Conservation (phyloP, 2,113 vertebrate genomes). For the Pachycephala philippinensis region DNA sequence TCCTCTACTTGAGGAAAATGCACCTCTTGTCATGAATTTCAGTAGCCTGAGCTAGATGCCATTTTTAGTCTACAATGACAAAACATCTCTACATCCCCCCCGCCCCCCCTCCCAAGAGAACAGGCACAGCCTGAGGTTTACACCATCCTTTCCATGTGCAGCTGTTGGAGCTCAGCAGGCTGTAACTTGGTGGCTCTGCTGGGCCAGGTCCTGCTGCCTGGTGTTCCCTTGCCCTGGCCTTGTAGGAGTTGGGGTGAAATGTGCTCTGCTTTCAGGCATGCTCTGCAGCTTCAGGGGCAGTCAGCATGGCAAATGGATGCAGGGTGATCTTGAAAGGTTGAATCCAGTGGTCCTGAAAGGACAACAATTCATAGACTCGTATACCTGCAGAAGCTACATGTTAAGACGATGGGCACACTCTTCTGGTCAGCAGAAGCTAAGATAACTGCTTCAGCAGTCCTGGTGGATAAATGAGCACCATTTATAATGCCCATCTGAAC, state of each 20-base stretch:
- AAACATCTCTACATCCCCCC: neutral
- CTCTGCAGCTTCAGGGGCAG: conserved; percentile 77
- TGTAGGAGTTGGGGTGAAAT: neutral
- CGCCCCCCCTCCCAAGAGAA: neutral
- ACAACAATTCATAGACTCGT: neutral
- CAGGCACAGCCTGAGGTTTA: neutral
- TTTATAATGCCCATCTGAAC: neutral
- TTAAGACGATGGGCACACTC: neutral
- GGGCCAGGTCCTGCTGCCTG: neutral
- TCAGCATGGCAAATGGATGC: conserved; percentile 85
- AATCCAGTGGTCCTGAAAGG: conserved; percentile 43
- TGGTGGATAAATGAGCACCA: neutral
- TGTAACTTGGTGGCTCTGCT: neutral
- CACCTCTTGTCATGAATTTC: neutral
- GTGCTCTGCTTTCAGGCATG: conserved; percentile 73
- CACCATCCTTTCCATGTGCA: neutral
- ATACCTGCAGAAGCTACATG: neutral
- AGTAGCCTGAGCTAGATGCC: neutral
- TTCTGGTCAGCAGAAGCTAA: neutral
- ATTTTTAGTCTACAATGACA: neutral
- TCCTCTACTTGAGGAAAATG: neutral
- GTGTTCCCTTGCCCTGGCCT: neutral
- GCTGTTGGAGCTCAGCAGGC: neutral
- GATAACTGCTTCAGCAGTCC: neutral
- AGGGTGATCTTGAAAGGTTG: conserved; percentile 76